These are phyloP conservation scores for Macrobrachium nipponense DNA, from an alignment of 1,140 invertebrate species.

Conservation along the genomic window DNA sequence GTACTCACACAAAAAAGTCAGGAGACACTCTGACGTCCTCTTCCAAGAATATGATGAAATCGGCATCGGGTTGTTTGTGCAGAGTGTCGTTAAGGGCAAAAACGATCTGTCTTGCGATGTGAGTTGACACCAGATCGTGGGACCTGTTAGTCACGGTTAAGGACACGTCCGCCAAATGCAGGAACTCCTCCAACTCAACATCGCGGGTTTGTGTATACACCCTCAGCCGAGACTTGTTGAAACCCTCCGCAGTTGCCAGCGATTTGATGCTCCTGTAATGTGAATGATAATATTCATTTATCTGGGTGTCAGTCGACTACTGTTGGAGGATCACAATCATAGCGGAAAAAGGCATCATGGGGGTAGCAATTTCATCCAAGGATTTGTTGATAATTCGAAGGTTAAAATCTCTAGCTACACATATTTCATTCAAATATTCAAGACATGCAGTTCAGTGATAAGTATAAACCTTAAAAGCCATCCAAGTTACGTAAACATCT, in stretches of 20 bases:
- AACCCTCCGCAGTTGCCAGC: constrained; percentile 18
- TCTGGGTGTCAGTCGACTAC: no score
- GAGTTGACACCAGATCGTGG: constrained; percentile 29
- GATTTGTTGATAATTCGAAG: no score
- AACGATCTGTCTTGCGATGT: constrained; percentile 52
- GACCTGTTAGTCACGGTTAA: constrained; percentile 26
- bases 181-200: constrained; percentile 20
- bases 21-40: constrained; percentile 52
- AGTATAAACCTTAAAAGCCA: no score
- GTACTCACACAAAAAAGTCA: constrained; percentile 55
- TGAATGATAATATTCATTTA: background rate
- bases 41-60: constrained; percentile 52
- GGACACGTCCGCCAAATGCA: constrained; percentile 6
- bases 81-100: constrained; percentile 33
- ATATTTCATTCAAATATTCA: no score
- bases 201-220: constrained; percentile 23
- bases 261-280: constrained; percentile 44
- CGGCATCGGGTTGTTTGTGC: constrained; percentile 7
- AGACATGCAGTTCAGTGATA: no score
- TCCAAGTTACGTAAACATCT: no score
- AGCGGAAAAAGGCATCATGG: background rate
- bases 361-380: background rate
- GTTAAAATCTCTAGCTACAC: no score
- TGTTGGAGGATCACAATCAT: background rate
- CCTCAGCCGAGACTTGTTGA: constrained; percentile 13